Conservation (phyloP, 2,888 invertebrate species). For the Nymphalis urticae region DNA sequence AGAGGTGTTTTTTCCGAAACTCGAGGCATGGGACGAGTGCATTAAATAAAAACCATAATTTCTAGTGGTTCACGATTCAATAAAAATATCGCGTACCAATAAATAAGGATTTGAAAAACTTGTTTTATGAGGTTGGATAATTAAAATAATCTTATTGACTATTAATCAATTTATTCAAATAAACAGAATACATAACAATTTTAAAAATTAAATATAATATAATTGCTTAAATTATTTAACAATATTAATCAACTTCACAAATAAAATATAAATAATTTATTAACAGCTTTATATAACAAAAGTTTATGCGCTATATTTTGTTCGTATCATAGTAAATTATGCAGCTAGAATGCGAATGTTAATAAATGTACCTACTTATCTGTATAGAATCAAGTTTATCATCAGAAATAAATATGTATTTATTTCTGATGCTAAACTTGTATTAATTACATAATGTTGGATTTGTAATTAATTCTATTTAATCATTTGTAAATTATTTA, state of each 20-base stretch:
- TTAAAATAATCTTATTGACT: slow-evolving; percentile 11
- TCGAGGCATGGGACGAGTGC: no score
- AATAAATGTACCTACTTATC: slow-evolving; percentile 11
- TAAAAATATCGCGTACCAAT: no score
- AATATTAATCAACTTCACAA: slow-evolving; percentile 19
- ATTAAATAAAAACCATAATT: no score
- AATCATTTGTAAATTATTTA: slow-evolving; percentile 17
- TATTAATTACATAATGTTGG: slow-evolving; percentile 3
- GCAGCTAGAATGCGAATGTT: slow-evolving; percentile 18
- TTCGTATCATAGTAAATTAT: slow-evolving; percentile 18
- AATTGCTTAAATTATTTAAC: slow-evolving; percentile 29
- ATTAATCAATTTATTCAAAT: slow-evolving; percentile 33
- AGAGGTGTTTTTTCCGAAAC: no score
- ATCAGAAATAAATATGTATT: no score
- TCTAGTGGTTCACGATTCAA: no score
- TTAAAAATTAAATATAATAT: slow-evolving; percentile 32
- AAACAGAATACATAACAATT: slow-evolving; percentile 36
- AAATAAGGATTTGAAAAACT: no score
- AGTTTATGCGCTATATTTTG: slow-evolving; percentile 16
- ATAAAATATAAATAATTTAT: slow-evolving; percentile 28
- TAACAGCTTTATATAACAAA: slow-evolving; percentile 18
- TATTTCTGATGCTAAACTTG: slow-evolving; percentile 12
- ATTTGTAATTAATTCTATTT: slow-evolving; percentile 18
- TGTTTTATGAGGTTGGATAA: neutral
- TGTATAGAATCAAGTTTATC: no score